Evolutionary conservation across 1,140 invertebrate genomes (phyloP).

Genomic region (Halesus radiatus): DNA sequence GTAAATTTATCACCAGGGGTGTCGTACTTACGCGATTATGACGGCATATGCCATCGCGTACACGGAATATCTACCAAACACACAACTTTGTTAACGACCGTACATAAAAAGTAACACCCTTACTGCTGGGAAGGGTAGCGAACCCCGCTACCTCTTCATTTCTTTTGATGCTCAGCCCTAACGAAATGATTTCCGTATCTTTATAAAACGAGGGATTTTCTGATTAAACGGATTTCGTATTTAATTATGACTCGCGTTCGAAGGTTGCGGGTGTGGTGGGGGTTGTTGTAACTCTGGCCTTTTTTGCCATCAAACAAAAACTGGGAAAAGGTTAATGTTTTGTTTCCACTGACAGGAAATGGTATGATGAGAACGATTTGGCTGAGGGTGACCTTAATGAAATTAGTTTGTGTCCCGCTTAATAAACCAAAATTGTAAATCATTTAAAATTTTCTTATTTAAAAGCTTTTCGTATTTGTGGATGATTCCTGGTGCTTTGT

Average conservation of each 20-base stretch:
- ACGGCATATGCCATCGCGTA: constrained; percentile 21
- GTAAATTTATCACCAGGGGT: constrained; percentile 33
- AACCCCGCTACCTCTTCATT: not conserved
- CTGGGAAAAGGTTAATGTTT: too few relatives aligned
- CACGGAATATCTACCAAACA: constrained; percentile 16
- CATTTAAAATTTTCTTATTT: too few relatives aligned
- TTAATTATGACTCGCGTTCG: not conserved
- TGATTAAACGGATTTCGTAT: constrained; percentile 31
- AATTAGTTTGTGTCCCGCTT: too few relatives aligned
- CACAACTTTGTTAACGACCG: constrained; percentile 27
- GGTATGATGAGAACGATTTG: too few relatives aligned
- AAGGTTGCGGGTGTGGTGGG: not conserved
- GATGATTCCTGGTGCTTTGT: too few relatives aligned
- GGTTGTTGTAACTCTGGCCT: too few relatives aligned
- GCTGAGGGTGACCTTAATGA: too few relatives aligned
- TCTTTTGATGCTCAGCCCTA: constrained; percentile 28
- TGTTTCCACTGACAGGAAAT: too few relatives aligned
- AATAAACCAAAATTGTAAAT: too few relatives aligned
- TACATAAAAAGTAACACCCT: constrained; percentile 36
- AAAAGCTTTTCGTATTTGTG: too few relatives aligned
- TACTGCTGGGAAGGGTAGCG: not conserved
- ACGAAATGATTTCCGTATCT: constrained; percentile 8
- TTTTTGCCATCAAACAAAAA: too few relatives aligned
- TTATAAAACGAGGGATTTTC: constrained; percentile 11
- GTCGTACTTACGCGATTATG: constrained; percentile 37